A percentile compares a stretch with the other conserved stretches of the same genome.
These are phyloP conservation scores for Metaphire vulgaris DNA, from an alignment of 1,140 invertebrate species.

Conservation along the genomic window DNA sequence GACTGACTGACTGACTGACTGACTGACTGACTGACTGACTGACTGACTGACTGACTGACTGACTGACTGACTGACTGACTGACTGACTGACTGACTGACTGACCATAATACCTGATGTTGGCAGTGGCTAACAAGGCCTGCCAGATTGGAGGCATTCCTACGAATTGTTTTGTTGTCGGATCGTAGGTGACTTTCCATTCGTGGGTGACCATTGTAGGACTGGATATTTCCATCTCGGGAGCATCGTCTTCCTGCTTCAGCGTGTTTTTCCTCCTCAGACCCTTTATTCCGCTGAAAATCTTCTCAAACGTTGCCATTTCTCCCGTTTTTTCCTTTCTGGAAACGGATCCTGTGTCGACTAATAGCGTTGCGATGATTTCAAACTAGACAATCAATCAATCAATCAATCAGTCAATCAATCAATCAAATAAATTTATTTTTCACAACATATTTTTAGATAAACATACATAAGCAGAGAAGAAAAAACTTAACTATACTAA, in stretches of 20 bases:
- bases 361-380: no score
- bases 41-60: conserved; percentile 25
- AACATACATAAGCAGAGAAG: no score
- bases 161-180: conserved; percentile 66
- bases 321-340: no score
- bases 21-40: conserved; percentile 27
- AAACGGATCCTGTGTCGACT: no score
- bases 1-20: conserved; percentile 25
- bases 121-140: conserved; percentile 61
- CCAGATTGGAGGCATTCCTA: conserved; percentile 57
- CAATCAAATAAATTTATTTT: no score
- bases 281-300: no score
- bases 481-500: no score
- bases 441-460: no score
- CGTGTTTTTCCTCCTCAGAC: neutral
- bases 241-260: neutral
- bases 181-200: conserved; percentile 76
- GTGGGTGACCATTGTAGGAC: conserved; percentile 29
- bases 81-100: conserved; percentile 14
- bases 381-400: neutral
- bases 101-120: conserved; percentile 24
- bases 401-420: conserved; percentile 1
- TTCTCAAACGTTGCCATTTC: no score
- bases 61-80: conserved; percentile 20
- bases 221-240: conserved; percentile 21